Evolutionary conservation across 2,113 vertebrate species (phyloP).

Genomic region (Aegotheles bennettii): DNA sequence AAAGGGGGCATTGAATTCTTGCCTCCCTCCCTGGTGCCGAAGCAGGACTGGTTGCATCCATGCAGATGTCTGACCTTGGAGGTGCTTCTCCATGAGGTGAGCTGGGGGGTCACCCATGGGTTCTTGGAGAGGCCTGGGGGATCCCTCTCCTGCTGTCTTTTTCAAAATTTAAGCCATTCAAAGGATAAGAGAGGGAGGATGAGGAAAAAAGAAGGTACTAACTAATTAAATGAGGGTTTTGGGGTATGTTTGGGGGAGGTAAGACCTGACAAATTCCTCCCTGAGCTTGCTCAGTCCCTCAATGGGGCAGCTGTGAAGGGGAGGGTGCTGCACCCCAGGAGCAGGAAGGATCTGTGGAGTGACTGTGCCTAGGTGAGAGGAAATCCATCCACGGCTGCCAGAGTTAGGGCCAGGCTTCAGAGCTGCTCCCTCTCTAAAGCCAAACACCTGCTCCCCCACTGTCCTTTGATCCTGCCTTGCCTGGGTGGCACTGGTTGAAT

Average conservation of each 20-base stretch:
- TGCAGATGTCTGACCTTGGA: not conserved
- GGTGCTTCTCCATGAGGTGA: not conserved
- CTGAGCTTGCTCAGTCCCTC: fast-evolving
- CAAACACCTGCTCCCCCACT: fast-evolving
- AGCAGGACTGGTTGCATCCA: not conserved
- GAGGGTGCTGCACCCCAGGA: fast-evolving
- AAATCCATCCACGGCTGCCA: not conserved
- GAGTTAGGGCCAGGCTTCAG: not conserved
- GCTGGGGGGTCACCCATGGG: not conserved
- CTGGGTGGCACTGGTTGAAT: fast-evolving
- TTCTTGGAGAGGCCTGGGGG: not conserved
- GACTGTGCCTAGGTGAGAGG: fast-evolving
- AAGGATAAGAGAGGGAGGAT: not conserved
- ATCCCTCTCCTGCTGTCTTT: not conserved
- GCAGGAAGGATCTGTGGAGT: not conserved
- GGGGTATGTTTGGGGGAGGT: not conserved
- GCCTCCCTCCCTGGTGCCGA: fast-evolving
- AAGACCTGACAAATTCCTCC: not conserved
- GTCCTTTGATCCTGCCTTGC: not conserved
- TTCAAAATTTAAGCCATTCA: not conserved
- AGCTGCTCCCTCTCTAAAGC: not conserved
- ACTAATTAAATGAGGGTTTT: not conserved
- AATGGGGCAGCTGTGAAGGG: fast-evolving
- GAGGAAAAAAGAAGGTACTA: not conserved
- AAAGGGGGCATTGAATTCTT: not conserved